Percentiles rank a stretch among this genome's conserved stretches.
Conservation (phyloP, 1,140 invertebrate genomes). For the Paralvinella palmiformis region DNA sequence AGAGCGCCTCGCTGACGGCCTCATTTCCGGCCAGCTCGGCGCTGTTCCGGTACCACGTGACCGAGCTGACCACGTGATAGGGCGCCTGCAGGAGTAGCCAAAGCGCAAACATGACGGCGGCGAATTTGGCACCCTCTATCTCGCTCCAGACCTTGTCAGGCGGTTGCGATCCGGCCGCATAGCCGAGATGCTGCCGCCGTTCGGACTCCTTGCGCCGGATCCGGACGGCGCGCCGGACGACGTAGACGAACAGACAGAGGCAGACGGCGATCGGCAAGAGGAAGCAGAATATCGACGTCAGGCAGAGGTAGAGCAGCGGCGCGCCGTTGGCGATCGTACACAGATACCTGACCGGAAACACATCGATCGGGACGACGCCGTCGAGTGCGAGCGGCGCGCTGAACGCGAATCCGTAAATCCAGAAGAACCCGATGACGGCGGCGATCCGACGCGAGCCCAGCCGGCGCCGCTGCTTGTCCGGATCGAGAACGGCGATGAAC, state of each 20-base stretch:
- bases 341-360: conserved; percentile 1
- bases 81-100: conserved; percentile 37
- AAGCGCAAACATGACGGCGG: conserved; percentile 27
- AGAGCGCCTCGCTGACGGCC: conserved; percentile 10
- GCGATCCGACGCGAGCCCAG: conserved; percentile 22
- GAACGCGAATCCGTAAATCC: conserved; percentile 35
- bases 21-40: conserved; percentile 20
- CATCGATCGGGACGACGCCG: conserved; percentile 1
- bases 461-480: conserved; percentile 25
- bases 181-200: neutral
- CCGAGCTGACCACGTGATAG: conserved; percentile 29
- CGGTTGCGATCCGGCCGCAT: neutral
- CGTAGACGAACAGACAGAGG: conserved; percentile 29
- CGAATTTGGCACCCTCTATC: conserved; percentile 24
- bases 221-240: conserved; percentile 24
- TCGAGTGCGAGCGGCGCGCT: conserved; percentile 30
- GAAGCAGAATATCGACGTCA: conserved; percentile 28
- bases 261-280: conserved; percentile 30
- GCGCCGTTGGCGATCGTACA: conserved; percentile 19
- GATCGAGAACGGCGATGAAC: conserved; percentile 27
- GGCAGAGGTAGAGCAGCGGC: conserved; percentile 24
- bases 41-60: conserved; percentile 30
- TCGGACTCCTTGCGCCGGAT: conserved; percentile 16
- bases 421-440: conserved; percentile 28
- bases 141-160: conserved; percentile 16